phyloP scores from a whole-genome alignment of 2,797 vertebrate genomes.

The Macrochelys suwanniensis region DNA sequence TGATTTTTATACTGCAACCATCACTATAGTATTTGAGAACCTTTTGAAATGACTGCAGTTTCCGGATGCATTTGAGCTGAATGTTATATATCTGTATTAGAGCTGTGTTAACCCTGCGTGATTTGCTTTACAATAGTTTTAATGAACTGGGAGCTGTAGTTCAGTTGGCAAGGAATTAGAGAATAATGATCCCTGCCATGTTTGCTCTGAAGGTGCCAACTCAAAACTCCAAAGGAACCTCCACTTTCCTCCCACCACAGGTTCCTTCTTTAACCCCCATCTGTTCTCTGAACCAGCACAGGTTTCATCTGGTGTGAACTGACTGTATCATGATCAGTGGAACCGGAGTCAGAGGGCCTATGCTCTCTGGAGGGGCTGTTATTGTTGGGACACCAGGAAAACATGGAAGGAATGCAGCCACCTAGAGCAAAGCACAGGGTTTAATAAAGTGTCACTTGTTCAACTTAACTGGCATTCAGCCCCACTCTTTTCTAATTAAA shows the following conservation, averaged over 20 bases:
- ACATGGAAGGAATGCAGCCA: neutral
- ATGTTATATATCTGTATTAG: neutral
- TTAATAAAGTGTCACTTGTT: neutral
- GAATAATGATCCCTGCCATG: neutral
- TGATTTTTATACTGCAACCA: rapidly evolving
- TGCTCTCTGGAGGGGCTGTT: neutral
- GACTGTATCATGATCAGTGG: neutral
- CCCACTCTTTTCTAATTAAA: neutral
- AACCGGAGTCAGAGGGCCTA: neutral
- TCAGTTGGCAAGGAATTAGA: neutral
- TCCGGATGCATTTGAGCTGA: neutral
- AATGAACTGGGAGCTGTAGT: neutral
- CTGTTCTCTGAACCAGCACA: neutral
- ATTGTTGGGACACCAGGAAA: neutral
- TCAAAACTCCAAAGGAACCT: neutral
- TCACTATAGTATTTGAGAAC: neutral
- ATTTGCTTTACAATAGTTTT: neutral
- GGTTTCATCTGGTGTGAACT: neutral
- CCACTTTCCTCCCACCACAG: neutral
- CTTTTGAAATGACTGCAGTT: neutral
- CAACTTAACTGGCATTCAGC: neutral
- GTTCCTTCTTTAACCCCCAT: neutral
- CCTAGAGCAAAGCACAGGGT: neutral
- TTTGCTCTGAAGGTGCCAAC: neutral
- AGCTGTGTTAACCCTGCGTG: neutral